Evolutionary conservation across 2,888 invertebrate species (phyloP).

Genomic region (Galeopsomyia nigrocyanea): DNA sequence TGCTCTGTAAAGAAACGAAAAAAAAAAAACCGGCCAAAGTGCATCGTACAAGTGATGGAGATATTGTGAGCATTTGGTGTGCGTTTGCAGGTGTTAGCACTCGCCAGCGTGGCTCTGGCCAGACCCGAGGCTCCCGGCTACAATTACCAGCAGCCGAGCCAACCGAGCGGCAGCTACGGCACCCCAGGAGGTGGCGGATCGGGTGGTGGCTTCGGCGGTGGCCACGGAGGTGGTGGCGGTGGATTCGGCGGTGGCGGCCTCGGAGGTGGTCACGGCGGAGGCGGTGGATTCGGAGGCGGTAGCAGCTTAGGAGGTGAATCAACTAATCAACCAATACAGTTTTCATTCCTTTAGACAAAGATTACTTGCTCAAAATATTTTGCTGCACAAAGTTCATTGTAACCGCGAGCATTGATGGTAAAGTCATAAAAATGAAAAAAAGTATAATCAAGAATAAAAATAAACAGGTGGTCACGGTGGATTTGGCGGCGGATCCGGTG

Average conservation of each 20-base stretch:
- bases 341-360: too few relatives aligned
- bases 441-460: too few relatives aligned
- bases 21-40: too few relatives aligned
- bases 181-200: conserved; percentile 29
- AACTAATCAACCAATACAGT: too few relatives aligned
- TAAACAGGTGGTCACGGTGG: conserved; percentile 25
- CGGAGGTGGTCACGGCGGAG: conserved; percentile 60
- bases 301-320: conserved; percentile 46
- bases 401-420: too few relatives aligned
- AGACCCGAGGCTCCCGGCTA: conserved; percentile 66
- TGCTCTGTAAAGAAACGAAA: too few relatives aligned
- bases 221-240: conserved; percentile 54
- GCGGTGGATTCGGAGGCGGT: conserved; percentile 55
- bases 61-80: too few relatives aligned
- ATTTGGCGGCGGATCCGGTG: conserved; percentile 50
- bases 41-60: too few relatives aligned
- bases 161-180: conserved; percentile 51
- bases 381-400: too few relatives aligned
- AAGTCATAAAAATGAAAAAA: too few relatives aligned
- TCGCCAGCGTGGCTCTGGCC: conserved; percentile 65
- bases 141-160: conserved; percentile 54
- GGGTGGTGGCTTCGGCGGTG: conserved; percentile 67
- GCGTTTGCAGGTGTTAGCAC: conserved; percentile 62
- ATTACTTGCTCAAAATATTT: too few relatives aligned
- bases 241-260: conserved; percentile 65